Base-by-base conservation (phyloP, 2,888 invertebrate species). In the Mycalesis mineus region DNA sequence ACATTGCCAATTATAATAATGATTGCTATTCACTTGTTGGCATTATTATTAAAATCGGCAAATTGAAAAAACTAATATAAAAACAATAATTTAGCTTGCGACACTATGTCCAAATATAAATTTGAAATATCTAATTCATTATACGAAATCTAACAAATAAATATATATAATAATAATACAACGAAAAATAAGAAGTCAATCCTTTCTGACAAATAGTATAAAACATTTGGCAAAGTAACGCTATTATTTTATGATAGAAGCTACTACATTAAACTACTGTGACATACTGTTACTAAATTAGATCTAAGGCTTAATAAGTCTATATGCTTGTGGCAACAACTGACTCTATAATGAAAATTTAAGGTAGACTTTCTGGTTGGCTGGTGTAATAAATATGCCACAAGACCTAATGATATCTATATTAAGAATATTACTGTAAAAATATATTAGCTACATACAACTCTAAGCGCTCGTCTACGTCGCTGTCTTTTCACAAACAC, bases 381-480 rank as follows among this genome's bases (percentile, higher is more conserved):
- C 29, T 17, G 36, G 11, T 11, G 9, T 41, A 28, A 2, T 29
- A 45, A 14, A 45, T 14, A 44, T 13, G 44, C 44, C 29, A 47
- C 31, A 15, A 33, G 44, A 44, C n/a, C 44, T 28, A 42, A 22
- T 42, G 31, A 29, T 29, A 45, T 31, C 44, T 45, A 29, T 22
- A 11, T 22, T 39, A 40, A 22, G 28, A 56, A 49, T 41, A 41
- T 44, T 57, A 61, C 11, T 33, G 55, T 55, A 55, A 58, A 61
- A 61, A 37, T 55, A 55, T 55, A 52, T 52, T 48, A 42, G 17
- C 57, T 60, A 60, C 56, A 55, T 36, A 58, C 44, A 50, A 57
- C 52, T 55, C 57, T 57, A 57, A 2, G 36, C 59, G 54, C 51
- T 37, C 11, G 40, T 37, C 56, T 60, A 59, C 42, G 42, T 57